phyloP scores from a whole-genome alignment of 2,797 vertebrate species.

The Acrocephalus scirpaceus region DNA sequence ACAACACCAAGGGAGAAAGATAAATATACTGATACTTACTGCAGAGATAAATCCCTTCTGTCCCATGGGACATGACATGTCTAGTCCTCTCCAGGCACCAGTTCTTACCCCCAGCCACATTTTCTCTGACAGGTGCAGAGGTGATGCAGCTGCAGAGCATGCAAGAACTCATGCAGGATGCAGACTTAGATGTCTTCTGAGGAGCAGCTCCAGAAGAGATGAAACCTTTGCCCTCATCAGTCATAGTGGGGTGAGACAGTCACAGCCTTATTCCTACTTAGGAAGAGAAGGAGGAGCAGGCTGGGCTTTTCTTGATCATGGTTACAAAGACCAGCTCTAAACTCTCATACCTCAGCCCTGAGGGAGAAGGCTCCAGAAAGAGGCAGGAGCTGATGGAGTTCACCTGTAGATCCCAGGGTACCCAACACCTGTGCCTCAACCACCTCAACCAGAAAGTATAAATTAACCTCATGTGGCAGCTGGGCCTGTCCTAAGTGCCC shows the following conservation, averaged over 20 bases:
- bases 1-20: background rate
- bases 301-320: fast-evolving
- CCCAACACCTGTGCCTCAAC: background rate
- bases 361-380: background rate
- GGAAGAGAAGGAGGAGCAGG: fast-evolving
- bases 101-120: background rate
- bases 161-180: background rate
- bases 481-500: background rate
- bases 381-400: background rate
- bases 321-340: background rate
- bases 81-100: background rate
- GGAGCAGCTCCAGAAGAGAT: background rate
- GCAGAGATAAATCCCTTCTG: background rate
- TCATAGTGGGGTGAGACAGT: fast-evolving
- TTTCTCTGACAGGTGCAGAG: background rate
- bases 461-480: background rate
- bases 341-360: background rate
- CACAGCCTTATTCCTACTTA: background rate
- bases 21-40: background rate
- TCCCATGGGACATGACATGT: background rate
- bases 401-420: background rate
- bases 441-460: background rate
- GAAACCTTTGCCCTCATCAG: background rate
- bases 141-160: background rate
- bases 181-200: background rate